Evolutionary conservation across 2,797 vertebrate genomes (phyloP).

Genomic region (Simalia tracyae): DNA sequence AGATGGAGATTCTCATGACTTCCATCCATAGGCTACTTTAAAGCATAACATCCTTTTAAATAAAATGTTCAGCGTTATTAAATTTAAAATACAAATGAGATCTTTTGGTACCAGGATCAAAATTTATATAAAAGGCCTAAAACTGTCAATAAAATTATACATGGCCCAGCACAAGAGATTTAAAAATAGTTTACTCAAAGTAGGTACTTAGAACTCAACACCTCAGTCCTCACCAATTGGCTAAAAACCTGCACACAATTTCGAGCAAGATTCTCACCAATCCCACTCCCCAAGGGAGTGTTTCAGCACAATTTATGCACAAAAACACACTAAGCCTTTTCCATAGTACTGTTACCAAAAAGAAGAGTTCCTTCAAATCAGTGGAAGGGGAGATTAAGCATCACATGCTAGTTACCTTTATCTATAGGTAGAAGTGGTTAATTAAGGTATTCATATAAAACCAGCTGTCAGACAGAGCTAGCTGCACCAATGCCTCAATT

Average conservation of each 20-base stretch:
- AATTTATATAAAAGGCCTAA: constrained; percentile 61
- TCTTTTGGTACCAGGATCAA: constrained; percentile 23
- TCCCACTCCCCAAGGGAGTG: constrained; percentile 65
- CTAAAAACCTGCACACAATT: constrained; percentile 73
- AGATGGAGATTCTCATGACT: constrained; percentile 16
- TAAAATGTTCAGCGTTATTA: constrained; percentile 23
- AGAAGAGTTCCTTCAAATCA: constrained; percentile 75
- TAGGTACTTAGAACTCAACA: constrained; percentile 77
- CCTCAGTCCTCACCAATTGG: constrained; percentile 76
- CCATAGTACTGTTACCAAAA: constrained; percentile 73
- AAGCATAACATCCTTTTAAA: constrained; percentile 39
- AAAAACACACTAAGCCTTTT: constrained; percentile 72
- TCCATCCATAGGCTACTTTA: constrained; percentile 37
- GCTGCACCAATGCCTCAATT: constrained; percentile 78
- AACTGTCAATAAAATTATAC: constrained; percentile 75
- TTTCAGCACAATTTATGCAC: constrained; percentile 70
- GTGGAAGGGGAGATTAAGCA: constrained; percentile 74
- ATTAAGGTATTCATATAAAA: constrained; percentile 75
- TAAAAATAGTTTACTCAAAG: constrained; percentile 77
- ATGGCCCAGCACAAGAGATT: constrained; percentile 71
- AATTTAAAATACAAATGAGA: constrained; percentile 60
- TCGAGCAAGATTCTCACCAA: constrained; percentile 74
- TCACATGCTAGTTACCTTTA: constrained; percentile 80
- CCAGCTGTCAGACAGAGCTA: constrained; percentile 69
- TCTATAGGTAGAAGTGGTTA: constrained; percentile 77